phyloP scores from a whole-genome alignment of 2,113 vertebrate genomes.

The Tringa solitaria region DNA sequence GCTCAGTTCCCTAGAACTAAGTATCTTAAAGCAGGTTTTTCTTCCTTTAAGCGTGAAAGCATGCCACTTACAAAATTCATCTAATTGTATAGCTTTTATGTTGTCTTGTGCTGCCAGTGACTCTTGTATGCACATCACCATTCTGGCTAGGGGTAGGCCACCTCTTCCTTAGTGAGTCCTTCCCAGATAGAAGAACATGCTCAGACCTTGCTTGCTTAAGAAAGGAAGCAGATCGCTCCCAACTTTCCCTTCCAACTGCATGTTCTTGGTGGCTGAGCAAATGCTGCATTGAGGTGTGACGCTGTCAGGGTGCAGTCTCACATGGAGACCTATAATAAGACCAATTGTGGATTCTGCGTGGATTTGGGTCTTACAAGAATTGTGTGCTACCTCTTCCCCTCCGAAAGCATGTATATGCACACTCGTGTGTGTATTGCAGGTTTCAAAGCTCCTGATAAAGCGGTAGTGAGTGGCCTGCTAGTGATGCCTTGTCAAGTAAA shows the following conservation, averaged over 20 bases:
- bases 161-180: neutral
- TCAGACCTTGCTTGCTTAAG: neutral
- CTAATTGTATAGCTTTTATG: neutral
- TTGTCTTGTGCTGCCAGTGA: neutral
- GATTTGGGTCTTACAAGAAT: neutral
- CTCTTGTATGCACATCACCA: neutral
- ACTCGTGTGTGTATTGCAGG: fast-evolving
- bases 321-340: fast-evolving
- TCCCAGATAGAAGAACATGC: neutral
- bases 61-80: neutral
- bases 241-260: neutral
- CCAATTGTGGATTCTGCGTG: neutral
- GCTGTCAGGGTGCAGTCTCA: neutral
- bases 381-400: neutral
- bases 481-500: neutral
- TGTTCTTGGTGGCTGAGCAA: neutral
- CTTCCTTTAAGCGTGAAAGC: neutral
- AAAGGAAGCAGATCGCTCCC: neutral
- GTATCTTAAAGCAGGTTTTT: neutral
- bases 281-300: neutral
- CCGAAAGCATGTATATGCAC: neutral
- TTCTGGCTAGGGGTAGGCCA: neutral
- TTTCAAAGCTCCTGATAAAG: neutral
- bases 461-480: neutral
- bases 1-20: neutral